A percentile compares a stretch with the other conserved stretches of the same genome.
Conservation (phyloP, 1,140 invertebrate species). For the Panagrolaimus sp. region DNA sequence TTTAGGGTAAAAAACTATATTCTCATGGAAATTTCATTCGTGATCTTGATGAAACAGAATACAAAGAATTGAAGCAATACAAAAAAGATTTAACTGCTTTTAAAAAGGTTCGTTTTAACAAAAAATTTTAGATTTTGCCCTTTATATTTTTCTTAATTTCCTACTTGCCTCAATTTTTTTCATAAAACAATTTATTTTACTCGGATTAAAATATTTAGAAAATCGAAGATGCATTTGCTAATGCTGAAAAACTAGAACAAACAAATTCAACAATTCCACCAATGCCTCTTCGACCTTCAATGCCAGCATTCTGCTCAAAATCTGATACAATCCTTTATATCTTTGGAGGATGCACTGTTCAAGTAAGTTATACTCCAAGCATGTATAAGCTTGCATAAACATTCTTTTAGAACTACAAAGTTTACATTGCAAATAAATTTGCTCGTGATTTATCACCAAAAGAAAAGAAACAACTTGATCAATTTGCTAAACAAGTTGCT, state of each 20-base stretch:
- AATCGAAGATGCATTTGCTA: conserved; percentile 38
- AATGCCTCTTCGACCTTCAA: conserved; percentile 31
- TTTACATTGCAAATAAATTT: conserved; percentile 31
- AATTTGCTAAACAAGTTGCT: conserved; percentile 31
- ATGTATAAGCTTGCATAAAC: neutral
- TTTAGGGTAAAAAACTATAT: conserved; percentile 33
- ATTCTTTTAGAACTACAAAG: conserved; percentile 33
- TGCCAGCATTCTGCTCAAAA: conserved; percentile 31
- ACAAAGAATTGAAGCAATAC: conserved; percentile 32
- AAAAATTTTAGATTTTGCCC: too few species aligned
- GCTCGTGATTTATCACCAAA: conserved; percentile 27
- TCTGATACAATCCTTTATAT: conserved; percentile 35
- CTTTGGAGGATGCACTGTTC: conserved; percentile 33
- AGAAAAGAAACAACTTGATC: conserved; percentile 33
- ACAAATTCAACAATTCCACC: conserved; percentile 34
- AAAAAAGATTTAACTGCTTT: conserved; percentile 31
- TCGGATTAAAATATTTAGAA: too few species aligned
- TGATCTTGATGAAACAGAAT: conserved; percentile 30
- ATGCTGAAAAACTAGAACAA: conserved; percentile 30
- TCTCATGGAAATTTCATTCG: conserved; percentile 36
- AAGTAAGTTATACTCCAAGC: conserved; percentile 3
- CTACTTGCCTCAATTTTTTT: too few species aligned
- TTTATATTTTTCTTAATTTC: too few species aligned
- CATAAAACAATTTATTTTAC: conserved; percentile 4
- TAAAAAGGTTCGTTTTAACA: conserved; percentile 26